Evolutionary conservation across 2,797 vertebrate genomes (phyloP).

Genomic region (Diplodus puntazzo): DNA sequence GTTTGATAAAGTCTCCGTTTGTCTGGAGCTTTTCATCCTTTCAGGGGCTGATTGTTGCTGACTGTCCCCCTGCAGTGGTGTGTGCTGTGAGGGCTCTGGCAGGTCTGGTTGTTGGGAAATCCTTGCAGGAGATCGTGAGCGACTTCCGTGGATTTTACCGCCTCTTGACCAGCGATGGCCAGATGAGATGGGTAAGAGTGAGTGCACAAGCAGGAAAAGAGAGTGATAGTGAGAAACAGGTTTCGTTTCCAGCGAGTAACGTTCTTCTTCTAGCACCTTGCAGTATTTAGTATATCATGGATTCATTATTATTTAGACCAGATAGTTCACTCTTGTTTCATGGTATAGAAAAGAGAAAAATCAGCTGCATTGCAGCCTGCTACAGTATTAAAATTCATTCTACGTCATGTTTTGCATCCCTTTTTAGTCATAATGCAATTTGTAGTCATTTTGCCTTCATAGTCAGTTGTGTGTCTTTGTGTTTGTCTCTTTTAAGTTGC

Average conservation of each 20-base stretch:
- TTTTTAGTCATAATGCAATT: no score
- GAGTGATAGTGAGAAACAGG: no score
- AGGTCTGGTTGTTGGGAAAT: constrained; percentile 82
- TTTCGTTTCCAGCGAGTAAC: background rate
- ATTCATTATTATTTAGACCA: background rate
- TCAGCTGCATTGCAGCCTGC: no score
- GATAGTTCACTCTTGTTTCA: background rate
- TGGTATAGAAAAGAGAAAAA: no score
- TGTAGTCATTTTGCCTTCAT: no score
- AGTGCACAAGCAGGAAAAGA: background rate
- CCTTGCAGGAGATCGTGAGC: constrained; percentile 83
- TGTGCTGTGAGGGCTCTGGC: constrained; percentile 85
- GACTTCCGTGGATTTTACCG: constrained; percentile 89
- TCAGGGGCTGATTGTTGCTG: background rate
- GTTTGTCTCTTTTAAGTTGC: no score
- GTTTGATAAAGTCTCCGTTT: background rate
- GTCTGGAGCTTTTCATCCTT: background rate
- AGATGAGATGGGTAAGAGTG: constrained; percentile 87
- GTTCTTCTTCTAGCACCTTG: background rate
- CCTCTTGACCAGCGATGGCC: constrained; percentile 85
- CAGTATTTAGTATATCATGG: background rate
- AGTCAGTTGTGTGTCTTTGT: no score
- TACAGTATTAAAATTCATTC: no score
- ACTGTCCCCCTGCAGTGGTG: constrained; percentile 75
- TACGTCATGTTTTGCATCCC: no score